phyloP scores from a whole-genome alignment of 1,140 invertebrate species.

The Nasonia giraulti region DNA sequence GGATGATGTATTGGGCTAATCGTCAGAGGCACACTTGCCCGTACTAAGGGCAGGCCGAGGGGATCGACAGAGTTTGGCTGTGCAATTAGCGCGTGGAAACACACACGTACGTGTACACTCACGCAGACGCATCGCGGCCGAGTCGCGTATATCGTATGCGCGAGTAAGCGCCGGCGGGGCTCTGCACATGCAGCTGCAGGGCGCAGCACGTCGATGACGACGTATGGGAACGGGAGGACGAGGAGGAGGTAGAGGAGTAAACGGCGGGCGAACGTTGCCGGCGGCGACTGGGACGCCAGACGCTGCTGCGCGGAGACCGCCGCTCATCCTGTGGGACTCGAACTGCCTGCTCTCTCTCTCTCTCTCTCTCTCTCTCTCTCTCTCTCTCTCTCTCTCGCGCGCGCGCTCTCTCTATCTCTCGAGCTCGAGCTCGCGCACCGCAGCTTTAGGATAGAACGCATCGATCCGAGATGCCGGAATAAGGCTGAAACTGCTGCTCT shows the following conservation, averaged over 20 bases:
- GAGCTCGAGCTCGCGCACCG: not conserved
- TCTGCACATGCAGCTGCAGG: not conserved
- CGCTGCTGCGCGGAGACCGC: not conserved
- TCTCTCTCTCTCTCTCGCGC: not conserved
- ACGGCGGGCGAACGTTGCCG: conserved; percentile 8
- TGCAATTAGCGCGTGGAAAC: not conserved
- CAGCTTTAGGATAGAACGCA: not conserved
- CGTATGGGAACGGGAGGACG: not conserved
- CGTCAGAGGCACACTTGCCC: not conserved
- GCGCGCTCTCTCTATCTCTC: not conserved
- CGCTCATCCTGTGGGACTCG: not conserved
- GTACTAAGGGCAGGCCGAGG: too few species aligned
- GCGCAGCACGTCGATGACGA: not conserved
- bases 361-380: not conserved
- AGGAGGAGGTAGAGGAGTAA: not conserved
- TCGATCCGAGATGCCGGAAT: conserved; percentile 6
- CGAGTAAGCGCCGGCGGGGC: not conserved
- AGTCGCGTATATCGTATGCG: not conserved
- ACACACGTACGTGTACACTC: not conserved
- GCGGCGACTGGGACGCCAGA: not conserved
- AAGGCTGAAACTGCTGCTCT: too few species aligned
- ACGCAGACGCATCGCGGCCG: not conserved
- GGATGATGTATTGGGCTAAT: conserved; percentile 24
- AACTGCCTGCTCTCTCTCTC: not conserved
- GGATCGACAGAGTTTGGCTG: not conserved